Conservation (phyloP, 2,113 vertebrate genomes). For the Triplophysa tibetana region DNA sequence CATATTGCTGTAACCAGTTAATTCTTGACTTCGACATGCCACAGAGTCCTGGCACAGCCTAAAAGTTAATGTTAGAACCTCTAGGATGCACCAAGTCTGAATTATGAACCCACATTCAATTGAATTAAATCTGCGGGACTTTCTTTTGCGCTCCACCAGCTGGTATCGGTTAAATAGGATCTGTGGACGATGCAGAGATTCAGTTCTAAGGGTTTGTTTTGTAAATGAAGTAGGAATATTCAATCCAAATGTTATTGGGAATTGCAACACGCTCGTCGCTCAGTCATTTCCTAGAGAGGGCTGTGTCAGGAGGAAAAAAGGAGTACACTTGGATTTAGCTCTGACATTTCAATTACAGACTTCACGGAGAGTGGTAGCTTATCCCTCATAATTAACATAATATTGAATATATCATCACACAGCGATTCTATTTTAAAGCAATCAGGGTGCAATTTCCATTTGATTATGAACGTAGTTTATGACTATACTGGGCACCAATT, state of each 20-base stretch:
- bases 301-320: not conserved
- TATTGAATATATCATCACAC: slow-evolving; percentile 54
- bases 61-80: slow-evolving; percentile 47
- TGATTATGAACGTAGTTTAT: slow-evolving; percentile 56
- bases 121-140: slow-evolving; percentile 46
- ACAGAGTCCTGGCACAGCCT: slow-evolving; percentile 34
- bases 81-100: slow-evolving; percentile 41
- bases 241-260: slow-evolving; percentile 54
- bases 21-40: slow-evolving; percentile 29
- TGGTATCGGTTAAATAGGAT: slow-evolving; percentile 39
- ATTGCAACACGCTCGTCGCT: not conserved
- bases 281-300: not conserved
- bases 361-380: slow-evolving; percentile 47
- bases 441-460: slow-evolving; percentile 56
- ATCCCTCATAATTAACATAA: slow-evolving; percentile 56
- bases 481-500: slow-evolving; percentile 52
- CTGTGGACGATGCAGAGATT: slow-evolving; percentile 50
- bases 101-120: slow-evolving; percentile 49
- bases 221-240: slow-evolving; percentile 57
- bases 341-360: slow-evolving; percentile 48
- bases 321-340: slow-evolving; percentile 32
- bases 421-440: slow-evolving; percentile 54
- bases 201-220: slow-evolving; percentile 50
- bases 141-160: slow-evolving; percentile 25
- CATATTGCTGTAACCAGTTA: slow-evolving; percentile 17